A percentile compares a stretch with the other conserved stretches of the same genome.
Evolutionary conservation across 2,113 vertebrate genomes (phyloP).

Genomic region (Bos javanicus): DNA sequence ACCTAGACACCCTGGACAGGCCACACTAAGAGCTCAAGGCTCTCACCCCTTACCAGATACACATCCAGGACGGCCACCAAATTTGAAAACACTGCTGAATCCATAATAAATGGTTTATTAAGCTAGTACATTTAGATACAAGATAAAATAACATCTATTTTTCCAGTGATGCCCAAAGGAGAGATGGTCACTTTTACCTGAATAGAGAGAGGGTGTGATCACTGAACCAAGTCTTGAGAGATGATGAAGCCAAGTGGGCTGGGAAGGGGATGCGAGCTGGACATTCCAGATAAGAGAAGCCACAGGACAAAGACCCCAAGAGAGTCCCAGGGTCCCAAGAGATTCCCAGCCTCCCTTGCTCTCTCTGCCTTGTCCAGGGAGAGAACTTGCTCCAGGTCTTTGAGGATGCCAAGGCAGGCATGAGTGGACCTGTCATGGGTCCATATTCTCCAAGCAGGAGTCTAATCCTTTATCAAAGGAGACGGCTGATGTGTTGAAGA

Average conservation of each 20-base stretch:
- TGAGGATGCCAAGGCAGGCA: not conserved
- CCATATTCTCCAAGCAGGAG: not conserved
- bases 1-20: no score
- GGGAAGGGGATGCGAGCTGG: not conserved
- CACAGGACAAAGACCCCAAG: not conserved
- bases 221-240: conserved; percentile 3
- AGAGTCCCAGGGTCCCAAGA: not conserved
- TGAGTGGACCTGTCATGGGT: not conserved
- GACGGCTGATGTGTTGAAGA: not conserved
- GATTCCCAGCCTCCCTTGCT: not conserved
- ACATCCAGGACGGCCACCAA: not conserved
- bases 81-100: not conserved
- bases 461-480: conserved; percentile 49
- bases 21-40: not conserved
- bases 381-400: not conserved
- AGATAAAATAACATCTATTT: not conserved
- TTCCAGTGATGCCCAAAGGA: not conserved
- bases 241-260: not conserved
- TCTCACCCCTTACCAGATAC: not conserved
- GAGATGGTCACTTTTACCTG: not conserved
- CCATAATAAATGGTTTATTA: not conserved
- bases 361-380: not conserved
- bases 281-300: not conserved
- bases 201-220: not conserved
- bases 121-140: not conserved